Percentiles rank a stretch among this genome's conserved stretches.
phyloP scores from a whole-genome alignment of 2,888 invertebrate genomes.

The Cephus nigrinus region DNA sequence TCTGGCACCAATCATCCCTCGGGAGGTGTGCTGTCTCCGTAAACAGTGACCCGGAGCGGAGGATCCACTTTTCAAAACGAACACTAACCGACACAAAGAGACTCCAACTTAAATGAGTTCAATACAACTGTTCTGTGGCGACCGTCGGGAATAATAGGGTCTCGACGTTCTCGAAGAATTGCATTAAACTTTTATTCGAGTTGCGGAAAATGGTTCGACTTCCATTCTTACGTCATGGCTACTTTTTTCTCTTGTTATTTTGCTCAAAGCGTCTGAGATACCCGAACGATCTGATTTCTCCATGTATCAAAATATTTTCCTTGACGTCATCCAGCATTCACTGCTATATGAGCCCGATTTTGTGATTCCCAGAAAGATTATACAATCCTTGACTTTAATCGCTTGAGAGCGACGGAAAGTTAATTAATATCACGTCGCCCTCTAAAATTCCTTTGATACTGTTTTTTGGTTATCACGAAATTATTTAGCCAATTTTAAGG shows the following conservation, averaged over 20 bases:
- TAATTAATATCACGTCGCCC: not conserved
- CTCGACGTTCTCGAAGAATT: conserved; percentile 22
- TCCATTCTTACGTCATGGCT: not conserved
- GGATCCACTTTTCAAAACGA: not conserved
- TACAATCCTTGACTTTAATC: not conserved
- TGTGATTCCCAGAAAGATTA: not conserved
- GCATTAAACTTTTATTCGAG: conserved; percentile 26
- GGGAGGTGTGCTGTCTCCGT: not conserved
- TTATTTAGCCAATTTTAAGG: not conserved
- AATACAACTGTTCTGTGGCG: not conserved
- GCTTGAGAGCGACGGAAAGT: not conserved
- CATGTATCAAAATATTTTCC: not conserved
- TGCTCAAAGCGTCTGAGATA: not conserved
- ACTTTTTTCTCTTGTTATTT: not conserved
- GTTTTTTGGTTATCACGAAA: conserved; percentile 9
- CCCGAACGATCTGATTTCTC: not conserved
- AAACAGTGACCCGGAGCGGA: not conserved
- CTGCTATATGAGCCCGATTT: not conserved
- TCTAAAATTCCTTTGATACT: not conserved
- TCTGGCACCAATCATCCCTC: not conserved
- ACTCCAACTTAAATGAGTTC: conserved; percentile 2
- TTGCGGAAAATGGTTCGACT: not conserved
- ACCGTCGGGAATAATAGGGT: conserved; percentile 18
- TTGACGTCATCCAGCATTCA: not conserved
- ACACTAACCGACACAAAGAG: not conserved